These are phyloP conservation scores for Antedon mediterranea DNA, from an alignment of 53 echinoderm and acorn worm species.

Conservation along the genomic window DNA sequence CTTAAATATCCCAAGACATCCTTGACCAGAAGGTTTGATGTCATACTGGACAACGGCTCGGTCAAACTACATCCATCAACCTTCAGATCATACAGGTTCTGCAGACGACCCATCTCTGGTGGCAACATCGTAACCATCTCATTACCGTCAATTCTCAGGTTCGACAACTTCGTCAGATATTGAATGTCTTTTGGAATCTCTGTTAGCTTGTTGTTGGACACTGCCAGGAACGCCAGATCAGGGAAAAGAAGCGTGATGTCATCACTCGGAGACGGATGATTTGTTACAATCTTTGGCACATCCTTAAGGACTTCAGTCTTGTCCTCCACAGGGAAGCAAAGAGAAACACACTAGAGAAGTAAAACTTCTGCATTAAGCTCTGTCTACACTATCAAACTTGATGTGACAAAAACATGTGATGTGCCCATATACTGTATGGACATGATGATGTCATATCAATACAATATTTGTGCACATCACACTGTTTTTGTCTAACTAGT, in stretches of 20 bases:
- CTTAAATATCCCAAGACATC: slow-evolving; percentile 77
- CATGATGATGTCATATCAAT: no score
- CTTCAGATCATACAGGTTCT: slow-evolving; percentile 66
- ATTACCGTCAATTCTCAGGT: slow-evolving; percentile 77
- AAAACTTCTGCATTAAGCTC: neutral
- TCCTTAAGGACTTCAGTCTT: neutral
- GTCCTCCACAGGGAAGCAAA: neutral
- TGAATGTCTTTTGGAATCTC: slow-evolving; percentile 74
- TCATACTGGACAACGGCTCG: slow-evolving; percentile 52
- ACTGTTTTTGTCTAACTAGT: no score
- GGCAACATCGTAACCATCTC: slow-evolving; percentile 65
- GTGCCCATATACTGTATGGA: no score
- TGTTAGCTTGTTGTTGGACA: slow-evolving; percentile 54
- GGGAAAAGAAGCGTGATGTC: slow-evolving; percentile 87
- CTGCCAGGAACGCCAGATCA: slow-evolving; percentile 53
- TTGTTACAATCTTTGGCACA: neutral
- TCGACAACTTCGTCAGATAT: slow-evolving; percentile 75
- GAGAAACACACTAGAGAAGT: slow-evolving; percentile 1
- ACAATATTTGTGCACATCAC: no score
- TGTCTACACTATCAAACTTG: no score
- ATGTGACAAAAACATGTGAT: no score
- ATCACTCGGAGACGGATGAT: neutral
- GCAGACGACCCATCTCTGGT: slow-evolving; percentile 82
- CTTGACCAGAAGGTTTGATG: slow-evolving; percentile 44
- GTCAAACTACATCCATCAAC: slow-evolving; percentile 63